Conservation (phyloP, 2,113 vertebrate species). For the Azemiops feae region DNA sequence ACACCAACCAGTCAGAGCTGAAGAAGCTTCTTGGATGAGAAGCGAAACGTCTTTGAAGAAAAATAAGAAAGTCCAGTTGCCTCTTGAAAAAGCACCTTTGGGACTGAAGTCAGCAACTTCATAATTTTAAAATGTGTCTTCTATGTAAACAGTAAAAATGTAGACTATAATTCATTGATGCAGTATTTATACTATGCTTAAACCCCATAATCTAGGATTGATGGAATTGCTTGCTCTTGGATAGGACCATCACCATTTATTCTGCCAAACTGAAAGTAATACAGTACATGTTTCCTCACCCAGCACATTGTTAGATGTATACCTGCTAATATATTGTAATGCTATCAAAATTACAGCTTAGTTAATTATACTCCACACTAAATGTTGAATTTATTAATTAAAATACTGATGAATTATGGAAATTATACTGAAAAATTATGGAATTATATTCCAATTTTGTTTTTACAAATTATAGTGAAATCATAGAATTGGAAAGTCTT, state of each 20-base stretch:
- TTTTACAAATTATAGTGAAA: neutral
- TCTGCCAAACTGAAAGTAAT: neutral
- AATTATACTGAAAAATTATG: neutral
- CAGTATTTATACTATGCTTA: neutral
- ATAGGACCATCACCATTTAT: neutral
- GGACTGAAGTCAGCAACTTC: no score
- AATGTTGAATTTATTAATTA: neutral
- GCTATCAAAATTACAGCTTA: neutral
- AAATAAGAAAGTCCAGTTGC: no score
- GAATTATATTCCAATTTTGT: neutral
- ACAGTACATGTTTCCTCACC: neutral
- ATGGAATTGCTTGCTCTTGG: neutral
- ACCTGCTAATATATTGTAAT: neutral
- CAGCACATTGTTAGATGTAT: neutral
- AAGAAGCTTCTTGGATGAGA: no score
- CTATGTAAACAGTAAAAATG: neutral
- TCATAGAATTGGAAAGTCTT: neutral
- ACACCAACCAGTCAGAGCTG: no score
- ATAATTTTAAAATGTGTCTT: no score
- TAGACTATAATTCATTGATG: neutral
- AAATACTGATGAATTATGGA: neutral
- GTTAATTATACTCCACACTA: neutral
- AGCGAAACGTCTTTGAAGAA: no score
- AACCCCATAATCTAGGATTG: neutral
- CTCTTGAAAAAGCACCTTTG: no score